A percentile compares a stretch with the other conserved stretches of the same genome.
Evolutionary conservation across 2,797 vertebrate species (phyloP).

Genomic region (Erethizon dorsatum): DNA sequence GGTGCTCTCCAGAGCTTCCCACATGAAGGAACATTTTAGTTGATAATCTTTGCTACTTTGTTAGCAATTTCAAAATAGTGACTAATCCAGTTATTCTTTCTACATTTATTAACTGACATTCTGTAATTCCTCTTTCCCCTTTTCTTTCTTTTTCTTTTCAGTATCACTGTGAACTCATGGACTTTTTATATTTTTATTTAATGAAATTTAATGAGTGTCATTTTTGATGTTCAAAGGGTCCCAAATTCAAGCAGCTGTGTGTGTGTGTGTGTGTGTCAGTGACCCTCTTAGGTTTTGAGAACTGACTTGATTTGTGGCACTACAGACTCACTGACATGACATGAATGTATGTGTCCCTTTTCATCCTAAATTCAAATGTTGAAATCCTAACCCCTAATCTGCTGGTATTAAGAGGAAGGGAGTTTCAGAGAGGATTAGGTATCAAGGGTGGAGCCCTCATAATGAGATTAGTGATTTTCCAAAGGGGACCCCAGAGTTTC

Average conservation of each 20-base stretch:
- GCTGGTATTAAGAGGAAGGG: background rate
- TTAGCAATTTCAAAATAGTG: slow-evolving; percentile 34
- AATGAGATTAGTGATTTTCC: background rate
- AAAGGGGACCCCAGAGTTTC: background rate
- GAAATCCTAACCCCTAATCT: background rate
- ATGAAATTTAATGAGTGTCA: background rate
- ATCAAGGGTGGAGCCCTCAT: background rate
- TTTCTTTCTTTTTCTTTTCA: background rate
- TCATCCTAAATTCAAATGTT: background rate
- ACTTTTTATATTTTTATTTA: background rate
- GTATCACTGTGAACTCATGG: background rate
- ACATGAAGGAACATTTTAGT: background rate
- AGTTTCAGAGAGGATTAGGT: background rate
- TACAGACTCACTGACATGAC: background rate
- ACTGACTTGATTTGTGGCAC: background rate
- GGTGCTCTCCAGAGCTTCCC: background rate
- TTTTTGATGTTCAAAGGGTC: slow-evolving; percentile 29
- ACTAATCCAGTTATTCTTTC: background rate
- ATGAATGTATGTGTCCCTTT: background rate
- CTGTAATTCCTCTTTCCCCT: background rate
- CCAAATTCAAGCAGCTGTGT: background rate
- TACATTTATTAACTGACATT: background rate
- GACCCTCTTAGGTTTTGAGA: background rate
- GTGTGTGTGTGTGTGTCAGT: background rate
- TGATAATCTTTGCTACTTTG: background rate